Percentiles rank a stretch among this genome's conserved stretches.
phyloP scores from a whole-genome alignment of 1,140 invertebrate genomes.

The Sinonovacula constricta region DNA sequence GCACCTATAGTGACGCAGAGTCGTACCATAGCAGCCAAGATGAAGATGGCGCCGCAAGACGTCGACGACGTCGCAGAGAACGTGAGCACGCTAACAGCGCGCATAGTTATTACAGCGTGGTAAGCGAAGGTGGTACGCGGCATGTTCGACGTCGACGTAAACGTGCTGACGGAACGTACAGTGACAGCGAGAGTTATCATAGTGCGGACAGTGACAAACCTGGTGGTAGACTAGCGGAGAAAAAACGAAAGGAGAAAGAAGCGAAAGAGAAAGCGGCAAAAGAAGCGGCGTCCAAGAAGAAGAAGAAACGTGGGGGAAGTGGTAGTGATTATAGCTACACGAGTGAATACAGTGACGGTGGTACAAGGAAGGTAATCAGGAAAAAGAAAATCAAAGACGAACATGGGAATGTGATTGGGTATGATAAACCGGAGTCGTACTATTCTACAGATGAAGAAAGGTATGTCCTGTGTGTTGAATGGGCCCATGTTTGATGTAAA shows the following conservation, averaged over 20 bases:
- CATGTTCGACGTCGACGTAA: slow-evolving; percentile 68
- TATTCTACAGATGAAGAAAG: slow-evolving; percentile 64
- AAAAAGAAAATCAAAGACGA: slow-evolving; percentile 72
- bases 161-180: slow-evolving; percentile 75
- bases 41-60: slow-evolving; percentile 67
- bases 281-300: slow-evolving; percentile 54
- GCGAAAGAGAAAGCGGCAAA: slow-evolving; percentile 43
- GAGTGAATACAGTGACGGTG: slow-evolving; percentile 75
- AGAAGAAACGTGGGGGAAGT: slow-evolving; percentile 64
- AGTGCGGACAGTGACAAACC: slow-evolving; percentile 72
- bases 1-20: slow-evolving; percentile 72
- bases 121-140: slow-evolving; percentile 75
- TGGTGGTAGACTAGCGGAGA: slow-evolving; percentile 66
- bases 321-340: slow-evolving; percentile 76
- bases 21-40: slow-evolving; percentile 75
- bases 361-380: slow-evolving; percentile 63
- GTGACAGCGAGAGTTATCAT: slow-evolving; percentile 75
- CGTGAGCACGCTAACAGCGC: slow-evolving; percentile 70
- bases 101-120: slow-evolving; percentile 75
- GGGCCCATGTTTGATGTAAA: too few relatives aligned
- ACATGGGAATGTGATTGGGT: slow-evolving; percentile 75
- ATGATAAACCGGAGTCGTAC: slow-evolving; percentile 66
- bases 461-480: too few relatives aligned
- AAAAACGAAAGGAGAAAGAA: slow-evolving; percentile 61
- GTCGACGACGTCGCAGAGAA: slow-evolving; percentile 70